These are phyloP conservation scores for Cryptosula pallasiana DNA, from an alignment of 2,888 invertebrate species.

Conservation along the genomic window DNA sequence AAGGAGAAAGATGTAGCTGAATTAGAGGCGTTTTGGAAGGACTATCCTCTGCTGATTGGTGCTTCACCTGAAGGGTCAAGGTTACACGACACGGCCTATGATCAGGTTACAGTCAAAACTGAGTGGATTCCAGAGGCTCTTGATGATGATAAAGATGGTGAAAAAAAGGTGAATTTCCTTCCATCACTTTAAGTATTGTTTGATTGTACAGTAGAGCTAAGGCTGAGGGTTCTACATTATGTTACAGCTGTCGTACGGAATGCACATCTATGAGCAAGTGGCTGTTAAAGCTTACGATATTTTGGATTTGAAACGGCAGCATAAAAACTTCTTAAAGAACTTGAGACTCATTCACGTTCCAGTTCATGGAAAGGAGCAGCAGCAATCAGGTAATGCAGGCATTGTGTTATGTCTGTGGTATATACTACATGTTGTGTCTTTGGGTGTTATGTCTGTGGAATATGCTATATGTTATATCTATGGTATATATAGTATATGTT, in stretches of 20 bases:
- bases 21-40: slow-evolving; percentile 45
- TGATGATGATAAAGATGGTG: slow-evolving; percentile 36
- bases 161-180: slow-evolving; percentile 43
- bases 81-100: slow-evolving; percentile 43
- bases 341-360: slow-evolving; percentile 44
- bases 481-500: no score
- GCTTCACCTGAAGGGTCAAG: slow-evolving; percentile 36
- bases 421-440: no score
- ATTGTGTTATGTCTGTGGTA: no score
- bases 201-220: no score
- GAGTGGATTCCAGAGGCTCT: slow-evolving; percentile 40
- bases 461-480: no score
- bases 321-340: slow-evolving; percentile 46
- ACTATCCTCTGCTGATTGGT: slow-evolving; percentile 39
- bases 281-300: slow-evolving; percentile 50
- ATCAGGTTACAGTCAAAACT: slow-evolving; percentile 42
- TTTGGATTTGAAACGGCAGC: slow-evolving; percentile 45
- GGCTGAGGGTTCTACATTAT: no score
- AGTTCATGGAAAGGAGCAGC: slow-evolving; percentile 23
- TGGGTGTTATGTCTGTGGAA: no score
- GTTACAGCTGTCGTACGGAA: slow-evolving; percentile 7
- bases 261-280: slow-evolving; percentile 44
- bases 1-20: slow-evolving; percentile 34
- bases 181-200: no score
- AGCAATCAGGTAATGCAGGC: neutral